These are phyloP conservation scores for Hydrozoanthus gracilis DNA, from an alignment of 92 coral and sea anemone genomes.

Conservation along the genomic window DNA sequence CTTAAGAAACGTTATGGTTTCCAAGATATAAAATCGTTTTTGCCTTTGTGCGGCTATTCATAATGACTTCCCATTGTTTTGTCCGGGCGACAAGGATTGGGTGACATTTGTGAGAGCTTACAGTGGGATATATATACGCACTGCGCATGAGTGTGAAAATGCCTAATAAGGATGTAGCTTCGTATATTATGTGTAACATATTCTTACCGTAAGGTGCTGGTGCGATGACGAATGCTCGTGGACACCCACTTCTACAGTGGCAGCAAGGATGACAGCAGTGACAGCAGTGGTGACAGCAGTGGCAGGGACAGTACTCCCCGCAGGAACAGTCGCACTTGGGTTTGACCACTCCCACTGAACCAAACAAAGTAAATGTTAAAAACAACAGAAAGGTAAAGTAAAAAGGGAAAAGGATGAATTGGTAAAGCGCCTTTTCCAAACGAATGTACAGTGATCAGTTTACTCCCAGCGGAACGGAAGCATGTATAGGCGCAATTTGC, in stretches of 20 bases:
- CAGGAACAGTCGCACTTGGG: conserved; percentile 36
- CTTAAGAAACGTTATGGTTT: too few species aligned
- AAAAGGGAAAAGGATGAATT: not conserved
- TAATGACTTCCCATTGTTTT: not conserved
- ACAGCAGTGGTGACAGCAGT: conserved; percentile 43
- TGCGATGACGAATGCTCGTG: conserved; percentile 18
- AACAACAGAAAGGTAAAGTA: too few species aligned
- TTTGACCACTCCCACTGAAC: conserved; percentile 34
- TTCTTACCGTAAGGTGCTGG: conserved; percentile 19
- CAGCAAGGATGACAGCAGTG: conserved; percentile 36
- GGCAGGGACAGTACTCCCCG: conserved; percentile 24
- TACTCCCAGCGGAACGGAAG: too few species aligned
- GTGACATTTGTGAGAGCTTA: too few species aligned
- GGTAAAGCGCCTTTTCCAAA: too few species aligned
- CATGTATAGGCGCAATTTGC: too few species aligned
- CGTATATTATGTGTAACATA: not conserved
- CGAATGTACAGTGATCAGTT: too few species aligned
- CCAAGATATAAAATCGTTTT: too few species aligned
- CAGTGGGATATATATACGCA: too few species aligned
- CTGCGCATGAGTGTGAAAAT: too few species aligned
- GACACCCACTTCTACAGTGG: conserved; percentile 33
- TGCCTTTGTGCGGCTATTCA: too few species aligned
- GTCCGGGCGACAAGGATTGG: not conserved
- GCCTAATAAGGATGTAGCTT: too few species aligned
- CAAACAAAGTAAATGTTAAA: not conserved